Evolutionary conservation across 2,113 vertebrate species (phyloP).

Genomic region (Etia nguti): DNA sequence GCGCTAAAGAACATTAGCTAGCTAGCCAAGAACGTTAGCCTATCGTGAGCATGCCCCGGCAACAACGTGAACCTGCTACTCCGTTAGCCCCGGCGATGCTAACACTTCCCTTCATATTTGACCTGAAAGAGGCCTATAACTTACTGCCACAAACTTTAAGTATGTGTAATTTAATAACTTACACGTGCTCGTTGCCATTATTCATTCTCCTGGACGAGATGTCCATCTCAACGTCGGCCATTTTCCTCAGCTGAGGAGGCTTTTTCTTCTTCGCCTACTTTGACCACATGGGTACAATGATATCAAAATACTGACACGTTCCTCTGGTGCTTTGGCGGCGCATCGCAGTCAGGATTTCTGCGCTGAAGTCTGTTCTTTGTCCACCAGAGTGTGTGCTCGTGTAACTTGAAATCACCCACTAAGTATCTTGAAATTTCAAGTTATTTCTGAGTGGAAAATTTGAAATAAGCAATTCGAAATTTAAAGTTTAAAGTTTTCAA

Average conservation of each 20-base stretch:
- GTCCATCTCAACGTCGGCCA: conserved; percentile 72
- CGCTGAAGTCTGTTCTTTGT: background rate
- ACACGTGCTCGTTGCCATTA: conserved; percentile 74
- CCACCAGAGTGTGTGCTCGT: conserved; percentile 25
- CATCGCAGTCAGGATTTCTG: background rate
- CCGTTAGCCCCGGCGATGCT: background rate
- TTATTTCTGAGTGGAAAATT: background rate
- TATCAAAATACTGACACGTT: background rate
- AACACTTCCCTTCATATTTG: background rate
- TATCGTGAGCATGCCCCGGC: background rate
- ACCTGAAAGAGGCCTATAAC: rapidly evolving
- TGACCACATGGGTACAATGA: background rate
- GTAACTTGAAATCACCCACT: background rate
- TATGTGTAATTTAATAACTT: conserved; percentile 21
- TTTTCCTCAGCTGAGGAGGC: conserved; percentile 53
- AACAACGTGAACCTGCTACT: conserved; percentile 3
- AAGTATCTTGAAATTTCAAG: background rate
- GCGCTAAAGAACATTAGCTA: conserved; percentile 21
- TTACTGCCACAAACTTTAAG: background rate
- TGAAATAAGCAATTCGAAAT: background rate
- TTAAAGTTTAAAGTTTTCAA: background rate
- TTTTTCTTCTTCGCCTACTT: conserved; percentile 28
- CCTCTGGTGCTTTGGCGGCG: conserved; percentile 9
- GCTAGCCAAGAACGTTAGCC: conserved; percentile 7
- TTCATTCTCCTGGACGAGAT: conserved; percentile 70